phyloP scores from a whole-genome alignment of 2,888 invertebrate genomes.

The Apoda limacodes region DNA sequence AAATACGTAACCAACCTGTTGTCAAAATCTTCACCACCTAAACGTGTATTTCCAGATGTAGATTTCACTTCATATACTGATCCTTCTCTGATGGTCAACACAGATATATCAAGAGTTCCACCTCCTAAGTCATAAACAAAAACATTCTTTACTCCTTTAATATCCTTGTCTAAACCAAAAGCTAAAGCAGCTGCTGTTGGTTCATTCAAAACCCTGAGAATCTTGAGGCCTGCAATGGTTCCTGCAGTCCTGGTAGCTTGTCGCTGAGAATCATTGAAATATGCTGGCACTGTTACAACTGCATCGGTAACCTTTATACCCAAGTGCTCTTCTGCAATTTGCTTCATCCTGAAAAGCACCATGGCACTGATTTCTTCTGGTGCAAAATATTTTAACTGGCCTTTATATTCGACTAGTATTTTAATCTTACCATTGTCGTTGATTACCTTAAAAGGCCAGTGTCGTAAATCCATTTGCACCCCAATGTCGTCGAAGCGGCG shows the following conservation, averaged over 20 bases:
- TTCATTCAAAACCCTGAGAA: slow-evolving; percentile 43
- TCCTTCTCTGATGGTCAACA: slow-evolving; percentile 32
- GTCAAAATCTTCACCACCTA: slow-evolving; percentile 54
- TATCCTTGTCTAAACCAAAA: slow-evolving; percentile 33
- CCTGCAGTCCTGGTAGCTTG: slow-evolving; percentile 42
- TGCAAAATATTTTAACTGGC: slow-evolving; percentile 31
- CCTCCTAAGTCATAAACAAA: slow-evolving; percentile 49
- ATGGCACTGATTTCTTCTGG: slow-evolving; percentile 49
- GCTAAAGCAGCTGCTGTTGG: slow-evolving; percentile 48
- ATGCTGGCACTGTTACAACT: slow-evolving; percentile 50
- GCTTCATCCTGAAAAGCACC: slow-evolving; percentile 45
- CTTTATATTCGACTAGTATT: slow-evolving; percentile 35
- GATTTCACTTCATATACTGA: slow-evolving; percentile 41
- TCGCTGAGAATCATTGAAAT: slow-evolving; percentile 45
- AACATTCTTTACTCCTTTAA: slow-evolving; percentile 30
- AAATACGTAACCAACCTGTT: slow-evolving; percentile 42
- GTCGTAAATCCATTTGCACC: slow-evolving; percentile 40
- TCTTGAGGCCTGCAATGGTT: slow-evolving; percentile 39
- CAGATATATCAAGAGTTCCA: slow-evolving; percentile 45
- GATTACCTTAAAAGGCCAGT: slow-evolving; percentile 37
- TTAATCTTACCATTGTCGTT: slow-evolving; percentile 47
- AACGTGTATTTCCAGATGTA: slow-evolving; percentile 35
- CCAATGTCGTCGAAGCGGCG: slow-evolving; percentile 39
- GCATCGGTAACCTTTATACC: slow-evolving; percentile 36
- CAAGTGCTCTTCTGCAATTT: slow-evolving; percentile 38